These are phyloP conservation scores for Megaleporinus macrocephalus DNA, from an alignment of 2,113 vertebrate species.

Conservation along the genomic window DNA sequence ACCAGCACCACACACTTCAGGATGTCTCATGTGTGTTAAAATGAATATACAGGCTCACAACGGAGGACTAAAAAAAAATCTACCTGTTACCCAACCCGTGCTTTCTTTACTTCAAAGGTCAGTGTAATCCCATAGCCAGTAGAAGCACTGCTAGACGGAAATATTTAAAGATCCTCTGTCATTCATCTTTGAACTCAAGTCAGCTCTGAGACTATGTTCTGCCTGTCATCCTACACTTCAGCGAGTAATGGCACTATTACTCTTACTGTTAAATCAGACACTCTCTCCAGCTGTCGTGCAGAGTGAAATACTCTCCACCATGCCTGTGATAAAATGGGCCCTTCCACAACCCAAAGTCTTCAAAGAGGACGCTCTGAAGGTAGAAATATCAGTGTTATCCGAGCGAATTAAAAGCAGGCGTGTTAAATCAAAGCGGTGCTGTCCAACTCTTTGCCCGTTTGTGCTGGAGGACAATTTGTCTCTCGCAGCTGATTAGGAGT, in stretches of 20 bases:
- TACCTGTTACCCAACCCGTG: not conserved
- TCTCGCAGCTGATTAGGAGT: slow-evolving; percentile 32
- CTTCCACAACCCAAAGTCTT: not conserved
- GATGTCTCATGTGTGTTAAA: not conserved
- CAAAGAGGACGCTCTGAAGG: not conserved
- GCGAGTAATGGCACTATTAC: slow-evolving; percentile 42
- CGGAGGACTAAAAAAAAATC: not conserved
- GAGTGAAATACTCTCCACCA: not conserved
- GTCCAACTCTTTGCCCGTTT: not conserved
- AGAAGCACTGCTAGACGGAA: not conserved
- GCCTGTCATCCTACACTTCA: slow-evolving; percentile 35
- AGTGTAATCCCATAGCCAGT: not conserved
- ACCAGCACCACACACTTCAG: too few species aligned
- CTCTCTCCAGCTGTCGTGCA: slow-evolving; percentile 4
- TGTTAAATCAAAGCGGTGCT: not conserved
- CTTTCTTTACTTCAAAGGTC: not conserved
- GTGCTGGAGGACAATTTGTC: not conserved
- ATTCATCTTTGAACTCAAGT: slow-evolving; percentile 1
- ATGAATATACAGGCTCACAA: not conserved
- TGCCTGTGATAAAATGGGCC: not conserved
- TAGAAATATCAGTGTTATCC: not conserved
- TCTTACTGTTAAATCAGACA: slow-evolving; percentile 35
- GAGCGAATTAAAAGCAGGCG: not conserved
- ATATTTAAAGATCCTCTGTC: slow-evolving; percentile 8
- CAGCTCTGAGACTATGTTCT: slow-evolving; percentile 30